Conservation (phyloP, 1,140 invertebrate genomes). For the Drosophila repleta region DNA sequence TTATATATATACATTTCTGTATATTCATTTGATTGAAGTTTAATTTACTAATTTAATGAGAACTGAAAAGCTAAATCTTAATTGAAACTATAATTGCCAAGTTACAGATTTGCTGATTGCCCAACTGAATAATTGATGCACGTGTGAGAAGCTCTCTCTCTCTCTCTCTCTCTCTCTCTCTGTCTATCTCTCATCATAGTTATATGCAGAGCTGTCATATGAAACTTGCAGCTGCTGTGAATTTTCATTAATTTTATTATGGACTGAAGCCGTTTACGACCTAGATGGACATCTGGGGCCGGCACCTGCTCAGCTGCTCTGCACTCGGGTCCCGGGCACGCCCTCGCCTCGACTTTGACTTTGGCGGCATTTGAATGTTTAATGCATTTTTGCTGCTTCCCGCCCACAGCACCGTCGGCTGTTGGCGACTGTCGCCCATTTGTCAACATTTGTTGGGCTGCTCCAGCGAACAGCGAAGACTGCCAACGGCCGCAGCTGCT, state of each 20-base stretch:
- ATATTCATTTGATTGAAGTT: background rate
- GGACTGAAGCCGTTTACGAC: background rate
- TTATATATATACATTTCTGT: background rate
- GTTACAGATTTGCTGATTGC: no score
- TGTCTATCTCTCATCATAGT: no score
- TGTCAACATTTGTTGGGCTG: conserved; percentile 16
- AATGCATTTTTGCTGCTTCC: conserved; percentile 67
- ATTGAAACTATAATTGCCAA: no score
- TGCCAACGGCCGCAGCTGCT: background rate
- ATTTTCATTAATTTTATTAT: conserved; percentile 9
- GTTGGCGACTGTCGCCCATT: conserved; percentile 27
- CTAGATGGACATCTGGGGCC: conserved; percentile 13
- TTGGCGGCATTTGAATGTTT: conserved; percentile 68
- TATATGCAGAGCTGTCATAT: background rate
- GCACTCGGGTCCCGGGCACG: background rate
- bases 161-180: no score
- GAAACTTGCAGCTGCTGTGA: conserved; percentile 16
- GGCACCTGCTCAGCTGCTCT: conserved; percentile 6
- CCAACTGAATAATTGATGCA: no score
- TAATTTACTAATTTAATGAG: background rate
- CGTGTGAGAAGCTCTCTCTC: no score
- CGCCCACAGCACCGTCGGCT: conserved; percentile 32
- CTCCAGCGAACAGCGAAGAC: conserved; percentile 14
- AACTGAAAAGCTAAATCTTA: background rate
- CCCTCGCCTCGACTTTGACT: conserved; percentile 42